Conservation (phyloP, 2,888 invertebrate species). For the Napeogenes sylphis region DNA sequence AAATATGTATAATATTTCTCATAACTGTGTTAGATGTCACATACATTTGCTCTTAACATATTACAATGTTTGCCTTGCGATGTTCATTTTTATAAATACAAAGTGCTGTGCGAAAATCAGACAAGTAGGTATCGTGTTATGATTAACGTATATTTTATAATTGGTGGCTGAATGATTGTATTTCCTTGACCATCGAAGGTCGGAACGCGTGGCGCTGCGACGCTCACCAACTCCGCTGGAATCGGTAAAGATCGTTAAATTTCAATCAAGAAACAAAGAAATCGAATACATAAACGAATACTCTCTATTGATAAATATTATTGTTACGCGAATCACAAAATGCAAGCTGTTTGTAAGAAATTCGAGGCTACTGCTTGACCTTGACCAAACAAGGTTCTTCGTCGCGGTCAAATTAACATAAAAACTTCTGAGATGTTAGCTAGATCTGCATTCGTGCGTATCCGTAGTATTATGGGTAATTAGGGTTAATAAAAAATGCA, state of each 20-base stretch:
- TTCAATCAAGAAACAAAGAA: slow-evolving; percentile 41
- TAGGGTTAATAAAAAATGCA: slow-evolving; percentile 19
- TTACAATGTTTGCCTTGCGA: slow-evolving; percentile 49
- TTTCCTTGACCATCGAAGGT: slow-evolving; percentile 72
- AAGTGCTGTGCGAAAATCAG: slow-evolving; percentile 61
- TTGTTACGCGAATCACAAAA: slow-evolving; percentile 42
- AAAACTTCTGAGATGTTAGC: slow-evolving; percentile 41
- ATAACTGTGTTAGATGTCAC: slow-evolving; percentile 1
- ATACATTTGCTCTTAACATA: background rate
- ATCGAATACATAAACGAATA: slow-evolving; percentile 7
- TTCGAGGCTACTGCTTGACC: slow-evolving; percentile 54
- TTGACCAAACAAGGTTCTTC: slow-evolving; percentile 61
- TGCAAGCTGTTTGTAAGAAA: slow-evolving; percentile 46
- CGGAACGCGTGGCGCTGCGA: slow-evolving; percentile 56
- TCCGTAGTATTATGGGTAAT: slow-evolving; percentile 28
- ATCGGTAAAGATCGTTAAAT: slow-evolving; percentile 46
- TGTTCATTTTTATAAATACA: slow-evolving; percentile 32
- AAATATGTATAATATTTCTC: too few species aligned
- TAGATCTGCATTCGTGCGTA: slow-evolving; percentile 36
- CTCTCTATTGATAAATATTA: slow-evolving; percentile 1
- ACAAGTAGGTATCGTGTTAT: slow-evolving; percentile 47
- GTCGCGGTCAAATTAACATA: slow-evolving; percentile 50
- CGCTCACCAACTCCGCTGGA: slow-evolving; percentile 54
- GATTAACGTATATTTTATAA: slow-evolving; percentile 58
- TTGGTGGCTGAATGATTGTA: slow-evolving; percentile 60